Percentiles rank a stretch among this genome's conserved stretches.
Evolutionary conservation across 2,797 vertebrate genomes (phyloP).

Genomic region (Enoplosus armatus): DNA sequence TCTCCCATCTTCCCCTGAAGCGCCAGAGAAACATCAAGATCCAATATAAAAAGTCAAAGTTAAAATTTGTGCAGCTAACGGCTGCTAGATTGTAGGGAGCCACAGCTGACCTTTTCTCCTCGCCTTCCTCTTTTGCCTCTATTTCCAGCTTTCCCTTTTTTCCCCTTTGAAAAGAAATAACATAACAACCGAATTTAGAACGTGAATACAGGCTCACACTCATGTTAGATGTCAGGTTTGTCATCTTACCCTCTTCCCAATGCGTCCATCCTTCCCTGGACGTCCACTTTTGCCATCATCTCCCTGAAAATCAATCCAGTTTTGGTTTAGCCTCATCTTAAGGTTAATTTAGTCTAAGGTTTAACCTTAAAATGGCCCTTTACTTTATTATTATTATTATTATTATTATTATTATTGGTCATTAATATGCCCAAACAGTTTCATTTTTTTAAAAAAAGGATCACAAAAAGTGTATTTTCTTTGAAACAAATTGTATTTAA

Average conservation of each 20-base stretch:
- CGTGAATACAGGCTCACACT: not conserved
- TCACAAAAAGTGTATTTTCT: too few relatives aligned
- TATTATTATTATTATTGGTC: too few relatives aligned
- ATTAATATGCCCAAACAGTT: too few relatives aligned
- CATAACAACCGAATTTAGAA: not conserved
- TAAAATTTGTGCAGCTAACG: not conserved
- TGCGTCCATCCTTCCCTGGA: constrained; percentile 76
- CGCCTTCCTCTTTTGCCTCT: constrained; percentile 77
- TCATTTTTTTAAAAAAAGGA: too few relatives aligned
- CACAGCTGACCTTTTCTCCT: constrained; percentile 84
- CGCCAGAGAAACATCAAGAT: constrained; percentile 15
- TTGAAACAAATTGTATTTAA: too few relatives aligned
- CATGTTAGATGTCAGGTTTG: not conserved
- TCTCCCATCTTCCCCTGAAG: constrained; percentile 81
- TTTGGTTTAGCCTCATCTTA: too few relatives aligned
- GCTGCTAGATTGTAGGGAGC: not conserved
- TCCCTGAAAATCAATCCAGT: constrained; percentile 71
- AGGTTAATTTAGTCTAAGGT: too few relatives aligned
- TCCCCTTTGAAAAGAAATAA: constrained; percentile 77
- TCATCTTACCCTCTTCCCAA: constrained; percentile 81
- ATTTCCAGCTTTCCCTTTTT: constrained; percentile 84
- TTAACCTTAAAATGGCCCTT: too few relatives aligned
- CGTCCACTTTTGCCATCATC: constrained; percentile 72
- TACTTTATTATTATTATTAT: too few relatives aligned
- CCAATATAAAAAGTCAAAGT: constrained; percentile 20